A percentile compares a stretch with the other conserved stretches of the same genome.
phyloP scores from a whole-genome alignment of 1,140 invertebrate species.

The Metopolophium dirhodum region DNA sequence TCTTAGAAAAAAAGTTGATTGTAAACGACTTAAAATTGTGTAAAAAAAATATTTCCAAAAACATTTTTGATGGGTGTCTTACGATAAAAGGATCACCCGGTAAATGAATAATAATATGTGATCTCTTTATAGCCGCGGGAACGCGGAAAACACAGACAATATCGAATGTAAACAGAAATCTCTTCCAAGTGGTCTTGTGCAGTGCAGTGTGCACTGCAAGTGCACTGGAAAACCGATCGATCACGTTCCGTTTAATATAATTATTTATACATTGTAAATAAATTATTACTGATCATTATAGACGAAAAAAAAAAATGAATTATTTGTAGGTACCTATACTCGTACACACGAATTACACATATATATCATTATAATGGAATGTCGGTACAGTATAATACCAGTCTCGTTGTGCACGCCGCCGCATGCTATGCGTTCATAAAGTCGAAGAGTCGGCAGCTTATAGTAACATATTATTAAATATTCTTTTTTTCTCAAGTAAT shows the following conservation, averaged over 20 bases:
- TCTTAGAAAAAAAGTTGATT: no score
- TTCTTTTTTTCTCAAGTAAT: not conserved
- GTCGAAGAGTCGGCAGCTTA: not conserved
- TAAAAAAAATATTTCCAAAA: not conserved
- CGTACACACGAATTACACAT: not conserved
- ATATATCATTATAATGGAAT: not conserved
- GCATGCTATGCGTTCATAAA: not conserved
- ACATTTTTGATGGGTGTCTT: not conserved
- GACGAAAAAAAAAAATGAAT: not conserved
- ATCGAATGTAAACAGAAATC: not conserved
- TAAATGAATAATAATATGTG: not conserved
- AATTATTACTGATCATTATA: not conserved
- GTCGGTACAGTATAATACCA: not conserved
- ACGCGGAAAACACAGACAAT: not conserved
- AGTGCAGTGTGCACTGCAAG: not conserved
- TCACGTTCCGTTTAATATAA: not conserved
- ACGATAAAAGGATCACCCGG: not conserved
- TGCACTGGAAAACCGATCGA: not conserved
- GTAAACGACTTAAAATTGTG: no score
- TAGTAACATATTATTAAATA: not conserved
- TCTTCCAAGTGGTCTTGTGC: not conserved
- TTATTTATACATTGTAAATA: not conserved
- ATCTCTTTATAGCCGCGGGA: not conserved
- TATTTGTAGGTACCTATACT: not conserved
- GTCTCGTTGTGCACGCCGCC: not conserved